Conservation (phyloP, 1,140 invertebrate genomes). For the Calephelis nemesis region DNA sequence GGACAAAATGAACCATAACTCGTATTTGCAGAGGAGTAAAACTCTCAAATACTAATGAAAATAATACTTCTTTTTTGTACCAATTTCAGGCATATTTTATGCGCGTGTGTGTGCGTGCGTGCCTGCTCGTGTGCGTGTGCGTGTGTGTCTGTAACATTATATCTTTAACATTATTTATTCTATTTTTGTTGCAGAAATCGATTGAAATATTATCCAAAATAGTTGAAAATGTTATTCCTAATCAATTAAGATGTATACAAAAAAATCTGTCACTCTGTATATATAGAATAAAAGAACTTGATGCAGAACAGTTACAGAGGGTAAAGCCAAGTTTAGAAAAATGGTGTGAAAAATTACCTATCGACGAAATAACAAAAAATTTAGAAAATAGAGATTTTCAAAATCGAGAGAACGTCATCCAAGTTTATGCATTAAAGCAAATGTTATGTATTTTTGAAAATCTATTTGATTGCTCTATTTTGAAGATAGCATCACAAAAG, state of each 20-base stretch:
- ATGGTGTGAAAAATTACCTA: neutral
- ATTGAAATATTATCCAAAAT: conserved; percentile 7
- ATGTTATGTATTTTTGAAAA: neutral
- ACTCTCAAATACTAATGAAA: no score
- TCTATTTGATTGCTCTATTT: neutral
- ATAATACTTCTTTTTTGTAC: no score
- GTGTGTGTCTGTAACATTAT: no score
- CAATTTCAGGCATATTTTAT: no score
- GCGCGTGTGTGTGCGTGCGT: no score
- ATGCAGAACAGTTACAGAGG: neutral
- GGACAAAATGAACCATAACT: no score
- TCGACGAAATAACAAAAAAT: neutral
- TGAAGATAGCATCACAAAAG: neutral
- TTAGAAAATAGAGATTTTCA: neutral
- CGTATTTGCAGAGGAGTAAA: no score
- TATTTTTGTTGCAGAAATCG: neutral
- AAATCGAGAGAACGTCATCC: neutral
- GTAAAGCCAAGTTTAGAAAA: neutral
- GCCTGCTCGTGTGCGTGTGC: no score
- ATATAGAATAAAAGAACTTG: neutral
- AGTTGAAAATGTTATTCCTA: neutral
- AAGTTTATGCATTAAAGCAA: neutral
- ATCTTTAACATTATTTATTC: no score
- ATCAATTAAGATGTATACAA: neutral
- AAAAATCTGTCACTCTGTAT: conserved; percentile 4